Evolutionary conservation across 2,888 invertebrate species (phyloP).

Genomic region (Catocala sponsa): DNA sequence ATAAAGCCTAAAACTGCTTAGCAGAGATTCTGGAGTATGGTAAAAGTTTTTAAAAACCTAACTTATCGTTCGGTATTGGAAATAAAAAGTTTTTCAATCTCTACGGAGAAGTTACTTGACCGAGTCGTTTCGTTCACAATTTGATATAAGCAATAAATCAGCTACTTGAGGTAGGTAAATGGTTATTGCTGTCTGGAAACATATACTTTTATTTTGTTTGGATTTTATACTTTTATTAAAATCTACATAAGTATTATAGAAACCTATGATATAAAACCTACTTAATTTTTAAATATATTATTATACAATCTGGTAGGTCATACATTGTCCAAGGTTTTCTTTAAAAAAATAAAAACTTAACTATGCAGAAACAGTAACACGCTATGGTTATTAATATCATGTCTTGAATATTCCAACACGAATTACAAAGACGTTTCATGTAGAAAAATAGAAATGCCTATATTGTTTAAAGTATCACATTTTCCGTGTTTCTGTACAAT

Average conservation of each 20-base stretch:
- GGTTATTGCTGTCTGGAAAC: slow-evolving; percentile 29
- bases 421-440: too few species aligned
- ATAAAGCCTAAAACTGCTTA: slow-evolving; percentile 24
- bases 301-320: too few species aligned
- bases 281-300: too few species aligned
- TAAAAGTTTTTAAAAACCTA: slow-evolving; percentile 26
- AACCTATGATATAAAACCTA: too few species aligned
- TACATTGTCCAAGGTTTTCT: too few species aligned
- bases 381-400: too few species aligned
- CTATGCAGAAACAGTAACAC: too few species aligned
- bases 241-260: too few species aligned
- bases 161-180: slow-evolving; percentile 36
- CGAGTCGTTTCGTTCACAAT: slow-evolving; percentile 38
- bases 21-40: slow-evolving; percentile 15
- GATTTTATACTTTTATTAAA: too few species aligned
- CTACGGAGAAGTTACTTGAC: slow-evolving; percentile 44
- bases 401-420: too few species aligned
- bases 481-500: background rate
- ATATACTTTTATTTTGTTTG: background rate
- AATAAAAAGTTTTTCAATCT: slow-evolving; percentile 59
- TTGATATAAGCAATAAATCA: slow-evolving; percentile 48
- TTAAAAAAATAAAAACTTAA: too few species aligned
- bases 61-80: slow-evolving; percentile 45
- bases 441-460: too few species aligned
- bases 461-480: background rate